Evolutionary conservation across 2,888 invertebrate genomes (phyloP), one percentile per base, ranked within the genome.

Genomic region (Drosophila macrothrix): DNA sequence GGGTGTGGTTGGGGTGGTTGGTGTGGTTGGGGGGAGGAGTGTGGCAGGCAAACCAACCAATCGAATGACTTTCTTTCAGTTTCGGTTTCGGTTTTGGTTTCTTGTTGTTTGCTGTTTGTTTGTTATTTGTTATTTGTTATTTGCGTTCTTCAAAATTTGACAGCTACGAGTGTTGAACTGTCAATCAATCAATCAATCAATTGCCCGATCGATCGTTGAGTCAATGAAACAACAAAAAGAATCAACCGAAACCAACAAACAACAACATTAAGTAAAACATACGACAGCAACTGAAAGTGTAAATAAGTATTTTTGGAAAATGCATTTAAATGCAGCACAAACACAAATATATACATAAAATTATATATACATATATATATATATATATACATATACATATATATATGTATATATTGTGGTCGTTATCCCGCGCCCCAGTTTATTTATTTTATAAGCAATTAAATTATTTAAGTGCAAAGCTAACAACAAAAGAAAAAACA

Each of bases 91-190:
- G 22, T 25, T 39, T 41, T 33, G 9, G 14, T 55, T 52, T 28
- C 46, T 46, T 67, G 6, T 35, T 39, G 29, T 16, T 46, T 46
- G 25, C 46, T 25, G 25, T 25, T 25, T 25, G 46, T 22, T 22
- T 31, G 31, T 31, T 31, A 9, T 31, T 31, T 43, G 22, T 43
- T 43, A 22, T 43, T 43, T 46, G 53, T 39, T 61, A n/a, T 73
- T 69, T 59, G 60, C 53, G 28, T 50, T 46, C 49, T 55, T 64
- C 28, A 83, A 55, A 81, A 80, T 91, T 84, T 92, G 92, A 92
- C 93, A 92, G 92, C 82, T 85, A 76, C 82, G 83, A 92, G 92
- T 92, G 92, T 91, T 89, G 87, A 90, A 73, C 92, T 92, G 92
- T 92, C 92, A 92, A 91, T 92, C 74, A 73, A 78, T 76, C 81